Evolutionary conservation across 2,888 invertebrate genomes (phyloP), one percentile per base, ranked within the genome.

Genomic region (Pardosa pseudoannulata): DNA sequence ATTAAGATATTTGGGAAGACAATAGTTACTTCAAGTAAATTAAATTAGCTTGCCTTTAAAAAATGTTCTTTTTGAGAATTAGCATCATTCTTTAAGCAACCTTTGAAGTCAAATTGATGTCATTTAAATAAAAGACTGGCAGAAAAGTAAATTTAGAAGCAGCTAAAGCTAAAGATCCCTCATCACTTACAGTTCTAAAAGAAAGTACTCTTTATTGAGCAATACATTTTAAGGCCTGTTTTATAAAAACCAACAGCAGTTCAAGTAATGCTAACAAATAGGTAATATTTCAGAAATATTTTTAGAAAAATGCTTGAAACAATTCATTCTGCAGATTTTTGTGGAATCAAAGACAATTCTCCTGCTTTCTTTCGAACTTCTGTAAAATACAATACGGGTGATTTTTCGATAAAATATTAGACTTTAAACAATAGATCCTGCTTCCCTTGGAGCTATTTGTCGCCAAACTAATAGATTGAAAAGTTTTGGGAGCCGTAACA

Each of bases 371-470:
- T 56, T 56, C 23, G 23, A 56, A 23, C 56, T 56, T 16, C 23
- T 23, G 9, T 5, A 56, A 23, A 23, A 23, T 23, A 56, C 23
- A 56, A 56, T 23, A 23, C 56, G 5, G 3, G 56, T 23, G 19
- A 56, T 67, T 67, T 78, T 82, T 73, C 67, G 72, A 32, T 73
- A 73, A 83, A 83, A 78, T 76, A 83, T 78, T 73, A 56, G 56
- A 31, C 64, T 19, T 73, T 73, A 72, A 78, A 83, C 83, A 83
- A 83, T 71, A 78, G 83, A 72, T 50, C 13, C 41, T 27, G 29
- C 28, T 62, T 46, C 39, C 78, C 78, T 73, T 36, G 73, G 50
- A 83, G 83, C 78, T 83, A 78, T 83, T 83, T 83, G 78, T 72
- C 78, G 27, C 28, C 56, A 19, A 71, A 76, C 65, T 46, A 82